Percentiles rank a stretch among this genome's conserved stretches.
These are phyloP conservation scores for Chaenodraco wilsoni DNA, from an alignment of 2,797 vertebrate species.

Conservation along the genomic window DNA sequence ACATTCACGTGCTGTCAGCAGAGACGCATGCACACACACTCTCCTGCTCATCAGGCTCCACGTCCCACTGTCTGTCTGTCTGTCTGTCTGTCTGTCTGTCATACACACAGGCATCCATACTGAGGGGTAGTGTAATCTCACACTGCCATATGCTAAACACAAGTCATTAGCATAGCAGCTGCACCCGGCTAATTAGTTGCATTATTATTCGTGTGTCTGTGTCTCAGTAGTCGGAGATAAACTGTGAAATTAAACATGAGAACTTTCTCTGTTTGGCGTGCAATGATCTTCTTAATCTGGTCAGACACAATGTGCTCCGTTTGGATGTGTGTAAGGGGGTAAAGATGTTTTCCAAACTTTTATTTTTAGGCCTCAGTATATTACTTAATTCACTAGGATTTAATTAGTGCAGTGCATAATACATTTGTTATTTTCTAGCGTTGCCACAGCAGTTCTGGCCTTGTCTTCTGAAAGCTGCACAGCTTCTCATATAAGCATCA, in stretches of 20 bases:
- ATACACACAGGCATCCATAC: constrained; percentile 44
- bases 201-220: constrained; percentile 60
- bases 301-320: constrained; percentile 14
- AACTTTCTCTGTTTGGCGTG: constrained; percentile 49
- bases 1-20: constrained; percentile 50
- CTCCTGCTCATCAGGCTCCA: constrained; percentile 26
- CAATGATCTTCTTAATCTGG: constrained; percentile 45
- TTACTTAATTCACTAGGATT: not conserved
- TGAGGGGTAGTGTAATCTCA: constrained; percentile 70
- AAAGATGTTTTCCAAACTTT: constrained; percentile 6
- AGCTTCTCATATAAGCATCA: constrained; percentile 37
- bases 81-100: constrained; percentile 27
- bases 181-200: constrained; percentile 66
- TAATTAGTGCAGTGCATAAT: constrained; percentile 25
- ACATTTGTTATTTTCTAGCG: constrained; percentile 37
- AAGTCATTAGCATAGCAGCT: constrained; percentile 72
- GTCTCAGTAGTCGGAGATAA: constrained; percentile 60
- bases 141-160: constrained; percentile 68
- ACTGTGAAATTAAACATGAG: constrained; percentile 71
- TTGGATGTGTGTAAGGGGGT: constrained; percentile 1
- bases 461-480: constrained; percentile 26
- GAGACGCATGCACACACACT: constrained; percentile 24
- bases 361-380: constrained; percentile 27
- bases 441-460: constrained; percentile 18
- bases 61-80: constrained; percentile 33